Evolutionary conservation across 1,140 invertebrate species (phyloP).

Genomic region (Acromyrmex heyeri): DNA sequence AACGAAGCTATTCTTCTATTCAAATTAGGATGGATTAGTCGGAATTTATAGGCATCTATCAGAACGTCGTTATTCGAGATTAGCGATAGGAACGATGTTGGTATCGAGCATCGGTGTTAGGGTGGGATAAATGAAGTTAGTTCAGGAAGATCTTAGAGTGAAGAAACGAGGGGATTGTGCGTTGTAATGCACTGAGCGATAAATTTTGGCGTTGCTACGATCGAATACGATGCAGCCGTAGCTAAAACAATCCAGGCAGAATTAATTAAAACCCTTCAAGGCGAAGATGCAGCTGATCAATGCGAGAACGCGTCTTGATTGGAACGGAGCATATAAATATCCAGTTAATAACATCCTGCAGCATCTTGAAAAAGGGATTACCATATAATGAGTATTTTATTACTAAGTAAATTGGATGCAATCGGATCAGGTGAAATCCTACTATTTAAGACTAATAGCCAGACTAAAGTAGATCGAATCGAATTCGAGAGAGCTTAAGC

Average conservation of each 20-base stretch:
- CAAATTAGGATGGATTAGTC: conserved; percentile 28
- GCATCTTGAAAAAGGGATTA: conserved; percentile 8
- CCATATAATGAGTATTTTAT: conserved; percentile 51
- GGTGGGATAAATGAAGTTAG: conserved; percentile 49
- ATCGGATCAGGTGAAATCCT: conserved; percentile 26
- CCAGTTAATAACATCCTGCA: neutral
- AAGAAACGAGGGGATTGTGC: conserved; percentile 20
- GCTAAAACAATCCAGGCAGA: conserved; percentile 4
- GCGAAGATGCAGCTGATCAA: conserved; percentile 17
- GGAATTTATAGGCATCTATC: conserved; percentile 41
- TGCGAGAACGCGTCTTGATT: neutral
- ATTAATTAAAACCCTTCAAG: conserved; percentile 31
- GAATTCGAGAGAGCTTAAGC: conserved; percentile 14
- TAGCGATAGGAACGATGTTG: conserved; percentile 35
- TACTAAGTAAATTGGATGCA: conserved; percentile 47
- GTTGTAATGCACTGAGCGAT: neutral
- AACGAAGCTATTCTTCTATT: neutral
- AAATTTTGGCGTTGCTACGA: conserved; percentile 6
- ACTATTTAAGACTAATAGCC: conserved; percentile 34
- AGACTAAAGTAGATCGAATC: conserved; percentile 36
- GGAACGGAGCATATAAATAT: conserved; percentile 29
- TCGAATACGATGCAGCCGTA: conserved; percentile 18
- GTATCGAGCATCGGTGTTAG: neutral
- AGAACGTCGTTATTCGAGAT: conserved; percentile 39
- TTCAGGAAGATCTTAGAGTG: neutral